Percentiles rank a stretch among this genome's conserved stretches.
These are phyloP conservation scores for Eurystomus gularis DNA, from an alignment of 2,113 vertebrate genomes.

Conservation along the genomic window DNA sequence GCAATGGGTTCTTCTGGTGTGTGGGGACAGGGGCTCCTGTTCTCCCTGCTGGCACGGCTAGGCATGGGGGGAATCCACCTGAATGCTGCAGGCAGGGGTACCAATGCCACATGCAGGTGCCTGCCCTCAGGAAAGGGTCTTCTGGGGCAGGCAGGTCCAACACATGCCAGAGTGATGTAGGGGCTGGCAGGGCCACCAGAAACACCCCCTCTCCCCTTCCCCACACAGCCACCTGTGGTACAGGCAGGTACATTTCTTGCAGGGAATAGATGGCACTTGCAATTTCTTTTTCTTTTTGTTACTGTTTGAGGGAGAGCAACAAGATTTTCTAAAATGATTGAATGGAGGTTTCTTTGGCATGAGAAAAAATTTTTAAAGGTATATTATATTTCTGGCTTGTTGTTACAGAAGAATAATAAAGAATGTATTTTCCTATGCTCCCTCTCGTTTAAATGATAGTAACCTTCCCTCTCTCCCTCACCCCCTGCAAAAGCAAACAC, in stretches of 20 bases:
- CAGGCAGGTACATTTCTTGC: slow-evolving; percentile 9
- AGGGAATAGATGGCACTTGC: slow-evolving; percentile 5
- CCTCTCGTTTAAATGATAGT: slow-evolving; percentile 47
- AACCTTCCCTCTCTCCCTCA: not conserved
- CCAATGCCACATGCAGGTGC: not conserved
- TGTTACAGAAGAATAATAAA: slow-evolving; percentile 85
- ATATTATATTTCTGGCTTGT: slow-evolving; percentile 86
- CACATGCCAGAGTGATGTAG: fast-evolving
- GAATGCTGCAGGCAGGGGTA: not conserved
- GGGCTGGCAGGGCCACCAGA: not conserved
- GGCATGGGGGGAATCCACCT: not conserved
- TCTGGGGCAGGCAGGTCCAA: not conserved
- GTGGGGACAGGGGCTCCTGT: not conserved
- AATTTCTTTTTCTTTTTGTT: slow-evolving; percentile 62
- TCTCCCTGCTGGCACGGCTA: not conserved
- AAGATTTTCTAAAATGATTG: slow-evolving; percentile 66
- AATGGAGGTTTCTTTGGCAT: slow-evolving; percentile 69
- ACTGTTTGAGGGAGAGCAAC: slow-evolving; percentile 38
- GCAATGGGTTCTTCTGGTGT: not conserved
- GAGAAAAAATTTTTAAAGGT: slow-evolving; percentile 80
- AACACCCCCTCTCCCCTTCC: not conserved
- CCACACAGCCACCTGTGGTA: not conserved
- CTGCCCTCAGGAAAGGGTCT: not conserved
- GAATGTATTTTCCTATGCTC: slow-evolving; percentile 83
- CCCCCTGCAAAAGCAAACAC: not conserved